Percentiles rank a stretch among this genome's conserved stretches.
These are phyloP conservation scores for Calidris pugnax DNA, from an alignment of 2,113 vertebrate genomes.

Conservation along the genomic window DNA sequence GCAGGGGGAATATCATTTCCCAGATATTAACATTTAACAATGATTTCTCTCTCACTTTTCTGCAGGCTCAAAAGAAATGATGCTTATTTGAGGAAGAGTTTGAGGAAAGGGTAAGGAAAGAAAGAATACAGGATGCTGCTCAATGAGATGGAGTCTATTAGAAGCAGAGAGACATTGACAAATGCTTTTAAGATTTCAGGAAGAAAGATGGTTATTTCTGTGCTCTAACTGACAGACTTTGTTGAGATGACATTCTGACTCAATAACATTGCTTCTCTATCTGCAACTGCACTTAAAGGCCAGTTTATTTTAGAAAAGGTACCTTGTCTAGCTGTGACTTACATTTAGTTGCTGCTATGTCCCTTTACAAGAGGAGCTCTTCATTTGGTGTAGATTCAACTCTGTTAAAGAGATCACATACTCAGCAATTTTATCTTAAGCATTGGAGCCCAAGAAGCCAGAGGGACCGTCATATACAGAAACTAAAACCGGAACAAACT, in stretches of 20 bases:
- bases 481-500: background rate
- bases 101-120: background rate
- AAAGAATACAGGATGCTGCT: background rate
- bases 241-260: background rate
- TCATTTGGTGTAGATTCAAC: background rate
- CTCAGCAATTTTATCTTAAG: background rate
- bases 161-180: background rate
- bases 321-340: background rate
- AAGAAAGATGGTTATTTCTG: background rate
- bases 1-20: background rate
- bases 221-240: background rate
- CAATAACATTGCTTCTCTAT: background rate
- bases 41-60: constrained; percentile 2
- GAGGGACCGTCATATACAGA: background rate
- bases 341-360: background rate
- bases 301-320: constrained; percentile 9
- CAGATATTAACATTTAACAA: background rate
- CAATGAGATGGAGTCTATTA: background rate
- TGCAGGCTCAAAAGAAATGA: background rate
- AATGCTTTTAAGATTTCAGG: background rate
- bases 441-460: background rate
- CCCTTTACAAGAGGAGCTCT: background rate
- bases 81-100: background rate
- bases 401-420: background rate
- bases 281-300: background rate